These are phyloP conservation scores for Gracilinanus agilis DNA, from an alignment of 2,113 vertebrate genomes.

Conservation along the genomic window DNA sequence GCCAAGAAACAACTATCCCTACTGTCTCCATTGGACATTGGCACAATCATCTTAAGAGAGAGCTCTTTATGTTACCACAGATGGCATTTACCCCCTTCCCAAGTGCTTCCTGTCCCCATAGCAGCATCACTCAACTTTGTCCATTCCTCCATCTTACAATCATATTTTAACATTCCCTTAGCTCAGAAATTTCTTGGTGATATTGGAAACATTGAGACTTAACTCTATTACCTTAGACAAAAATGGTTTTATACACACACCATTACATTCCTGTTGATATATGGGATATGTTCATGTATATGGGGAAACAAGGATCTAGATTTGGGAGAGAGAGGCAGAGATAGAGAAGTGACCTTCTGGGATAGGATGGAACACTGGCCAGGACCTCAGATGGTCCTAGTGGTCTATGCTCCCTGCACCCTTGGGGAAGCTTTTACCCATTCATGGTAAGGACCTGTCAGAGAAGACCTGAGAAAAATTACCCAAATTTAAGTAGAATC, in stretches of 20 bases:
- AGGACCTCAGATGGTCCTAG: too few relatives aligned
- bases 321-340: too few relatives aligned
- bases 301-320: too few relatives aligned
- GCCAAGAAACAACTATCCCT: neutral
- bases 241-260: conserved; percentile 38
- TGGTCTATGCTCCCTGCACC: too few relatives aligned
- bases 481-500: too few relatives aligned
- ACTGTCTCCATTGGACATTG: neutral
- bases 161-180: conserved; percentile 55
- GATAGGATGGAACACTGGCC: too few relatives aligned
- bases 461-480: too few relatives aligned
- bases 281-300: neutral
- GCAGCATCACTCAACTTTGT: neutral
- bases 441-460: too few relatives aligned
- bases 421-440: too few relatives aligned
- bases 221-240: conserved; percentile 61
- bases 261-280: conserved; percentile 57
- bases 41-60: neutral
- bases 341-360: too few relatives aligned
- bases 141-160: conserved; percentile 48
- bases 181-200: conserved; percentile 62
- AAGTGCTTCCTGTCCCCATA: neutral
- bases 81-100: neutral
- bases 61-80: neutral
- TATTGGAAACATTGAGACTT: conserved; percentile 73